Percentiles rank a stretch among this genome's conserved stretches.
Conservation (phyloP, 2,888 invertebrate species). For the Papilio gigon region DNA sequence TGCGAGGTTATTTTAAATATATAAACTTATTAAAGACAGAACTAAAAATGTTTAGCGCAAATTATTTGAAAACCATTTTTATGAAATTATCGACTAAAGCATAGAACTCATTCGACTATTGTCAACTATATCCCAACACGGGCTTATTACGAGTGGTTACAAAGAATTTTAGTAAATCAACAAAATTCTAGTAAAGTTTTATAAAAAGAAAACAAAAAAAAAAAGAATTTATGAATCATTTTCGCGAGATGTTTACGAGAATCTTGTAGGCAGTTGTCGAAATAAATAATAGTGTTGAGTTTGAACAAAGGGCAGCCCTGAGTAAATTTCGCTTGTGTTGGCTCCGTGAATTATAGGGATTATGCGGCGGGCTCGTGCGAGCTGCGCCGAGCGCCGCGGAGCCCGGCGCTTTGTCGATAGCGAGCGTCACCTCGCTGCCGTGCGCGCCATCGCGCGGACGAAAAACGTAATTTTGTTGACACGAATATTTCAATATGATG, state of each 20-base stretch:
- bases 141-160: no score
- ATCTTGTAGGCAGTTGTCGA: background rate
- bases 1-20: no score
- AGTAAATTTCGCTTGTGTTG: constrained; percentile 61
- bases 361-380: constrained; percentile 57
- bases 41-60: no score
- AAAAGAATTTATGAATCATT: no score
- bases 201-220: no score
- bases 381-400: constrained; percentile 51
- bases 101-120: no score
- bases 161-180: no score
- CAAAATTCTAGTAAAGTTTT: background rate
- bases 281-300: constrained; percentile 19
- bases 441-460: constrained; percentile 17
- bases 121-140: no score
- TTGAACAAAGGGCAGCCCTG: constrained; percentile 54
- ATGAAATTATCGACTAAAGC: no score
- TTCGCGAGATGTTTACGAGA: background rate
- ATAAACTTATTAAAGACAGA: no score
- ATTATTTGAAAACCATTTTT: no score
- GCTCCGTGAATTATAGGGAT: constrained; percentile 66
- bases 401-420: constrained; percentile 48
- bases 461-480: constrained; percentile 15
- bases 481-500: background rate
- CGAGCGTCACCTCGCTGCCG: constrained; percentile 27